Evolutionary conservation across 2,888 invertebrate species (phyloP), one percentile per base, ranked within the genome.

Genomic region (Brachypalpus laphriformis): DNA sequence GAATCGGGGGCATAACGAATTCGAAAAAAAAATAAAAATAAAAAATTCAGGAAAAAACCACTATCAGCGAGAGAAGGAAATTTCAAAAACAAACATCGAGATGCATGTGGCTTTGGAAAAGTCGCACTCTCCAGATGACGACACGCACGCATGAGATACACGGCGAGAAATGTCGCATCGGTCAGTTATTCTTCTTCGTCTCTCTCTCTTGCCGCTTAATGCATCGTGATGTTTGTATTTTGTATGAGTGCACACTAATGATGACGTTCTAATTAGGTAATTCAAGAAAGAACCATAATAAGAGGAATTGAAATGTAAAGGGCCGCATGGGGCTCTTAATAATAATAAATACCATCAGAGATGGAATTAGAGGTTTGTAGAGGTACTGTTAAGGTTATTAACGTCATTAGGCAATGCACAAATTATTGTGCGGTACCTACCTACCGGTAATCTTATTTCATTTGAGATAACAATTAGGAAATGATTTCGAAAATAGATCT

Each of bases 191-290:
- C 7, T 20, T 37, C 8, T 37, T 49, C 16, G 47, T 34, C 34
- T 42, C 7, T 11, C n/a, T n/a, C n/a, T n/a, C n/a, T n/a, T n/a
- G n/a, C n/a, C n/a, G 34, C 20, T 49, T 1, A 37, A 25, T 40
- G 47, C 40, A 16, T 63, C 82, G 72, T 74, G 82, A 78, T 34
- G 59, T 61, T 61, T 25, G 16, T 18, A 40, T 40, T 40, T 5
- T 25, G 2, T 25, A 57, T 57, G 47, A 51, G 76, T 71, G 65
- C 9, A 49, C 47, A 61, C 25, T 42, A 25, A 59, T 66, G 66
- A 68, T 83, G 66, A 78, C 72, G 78, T 54, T 83, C 42, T 63
- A 83, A 83, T 83, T 74, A 80, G 68, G 70, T 59, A 57, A 49
- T 82, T 59, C 71, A 54, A 70, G 45, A 75, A 75, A 42, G 49